Evolutionary conservation across 2,113 vertebrate species (phyloP).

Genomic region (Aptenodytes patagonicus): DNA sequence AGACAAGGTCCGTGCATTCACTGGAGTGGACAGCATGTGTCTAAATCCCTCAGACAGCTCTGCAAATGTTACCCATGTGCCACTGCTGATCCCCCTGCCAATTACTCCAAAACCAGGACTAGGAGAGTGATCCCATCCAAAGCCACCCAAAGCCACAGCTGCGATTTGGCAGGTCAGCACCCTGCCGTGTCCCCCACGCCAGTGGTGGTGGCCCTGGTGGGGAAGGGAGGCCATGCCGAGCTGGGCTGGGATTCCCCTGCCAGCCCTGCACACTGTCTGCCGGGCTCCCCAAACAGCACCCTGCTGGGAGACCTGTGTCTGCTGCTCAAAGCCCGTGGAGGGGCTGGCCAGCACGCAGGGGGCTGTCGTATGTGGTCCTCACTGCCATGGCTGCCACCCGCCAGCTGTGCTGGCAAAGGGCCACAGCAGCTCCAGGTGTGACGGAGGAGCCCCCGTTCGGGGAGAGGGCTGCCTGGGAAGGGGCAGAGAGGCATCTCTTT

Average conservation of each 20-base stretch:
- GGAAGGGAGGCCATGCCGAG: not conserved
- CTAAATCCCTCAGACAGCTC: not conserved
- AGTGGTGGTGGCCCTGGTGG: not conserved
- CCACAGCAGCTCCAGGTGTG: not conserved
- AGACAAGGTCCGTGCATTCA: not conserved
- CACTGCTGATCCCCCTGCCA: not conserved
- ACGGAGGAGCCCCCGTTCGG: accelerated
- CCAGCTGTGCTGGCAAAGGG: not conserved
- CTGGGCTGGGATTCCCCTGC: not conserved
- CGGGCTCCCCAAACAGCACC: accelerated
- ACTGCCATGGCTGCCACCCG: accelerated
- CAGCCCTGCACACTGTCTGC: not conserved
- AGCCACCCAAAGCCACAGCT: not conserved
- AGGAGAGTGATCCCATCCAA: not conserved
- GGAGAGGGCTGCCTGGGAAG: not conserved
- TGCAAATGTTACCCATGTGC: not conserved
- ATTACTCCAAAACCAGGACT: not conserved
- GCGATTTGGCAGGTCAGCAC: not conserved
- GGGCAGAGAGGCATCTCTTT: not conserved
- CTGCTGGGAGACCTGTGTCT: not conserved
- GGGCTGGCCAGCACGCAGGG: accelerated
- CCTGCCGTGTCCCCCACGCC: accelerated
- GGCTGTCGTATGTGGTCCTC: accelerated
- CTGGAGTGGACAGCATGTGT: not conserved
- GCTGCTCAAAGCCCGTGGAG: not conserved